Evolutionary conservation across 92 coral and sea anemone species (phyloP).

Genomic region (Diadumene lineata): DNA sequence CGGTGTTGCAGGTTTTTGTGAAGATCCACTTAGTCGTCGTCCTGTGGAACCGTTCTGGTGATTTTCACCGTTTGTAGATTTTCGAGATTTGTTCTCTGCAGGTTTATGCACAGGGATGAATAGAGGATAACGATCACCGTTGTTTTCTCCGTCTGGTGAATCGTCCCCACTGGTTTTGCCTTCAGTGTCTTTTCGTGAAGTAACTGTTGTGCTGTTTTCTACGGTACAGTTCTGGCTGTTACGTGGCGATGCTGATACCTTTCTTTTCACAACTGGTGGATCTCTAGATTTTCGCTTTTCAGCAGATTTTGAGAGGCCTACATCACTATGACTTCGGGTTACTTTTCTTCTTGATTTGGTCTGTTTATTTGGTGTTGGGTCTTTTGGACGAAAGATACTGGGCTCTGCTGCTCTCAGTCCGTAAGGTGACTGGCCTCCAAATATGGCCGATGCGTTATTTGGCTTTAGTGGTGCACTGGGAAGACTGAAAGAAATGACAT

Average conservation of each 20-base stretch:
- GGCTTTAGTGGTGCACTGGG: constrained; percentile 69
- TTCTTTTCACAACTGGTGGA: constrained; percentile 34
- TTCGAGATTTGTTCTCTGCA: constrained; percentile 62
- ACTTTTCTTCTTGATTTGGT: constrained; percentile 54
- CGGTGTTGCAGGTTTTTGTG: constrained; percentile 5
- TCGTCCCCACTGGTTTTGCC: constrained; percentile 21
- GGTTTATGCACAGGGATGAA: constrained; percentile 69
- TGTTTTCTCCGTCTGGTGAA: constrained; percentile 28
- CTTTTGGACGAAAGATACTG: constrained; percentile 57
- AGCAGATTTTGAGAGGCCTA: constrained; percentile 57
- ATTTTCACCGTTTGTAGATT: constrained; percentile 9
- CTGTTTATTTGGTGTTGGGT: constrained; percentile 37
- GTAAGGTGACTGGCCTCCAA: constrained; percentile 83
- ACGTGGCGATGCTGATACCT: constrained; percentile 49
- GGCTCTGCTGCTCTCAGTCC: constrained; percentile 72
- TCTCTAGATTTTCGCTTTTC: constrained; percentile 73
- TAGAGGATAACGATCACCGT: constrained; percentile 75
- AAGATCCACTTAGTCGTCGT: constrained; percentile 20
- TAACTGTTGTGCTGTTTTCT: constrained; percentile 17
- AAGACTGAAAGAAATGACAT: constrained; percentile 54
- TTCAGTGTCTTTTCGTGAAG: constrained; percentile 28
- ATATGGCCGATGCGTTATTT: constrained; percentile 88
- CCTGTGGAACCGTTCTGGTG: background rate
- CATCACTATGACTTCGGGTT: constrained; percentile 82
- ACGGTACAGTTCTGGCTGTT: constrained; percentile 40